Conservation (phyloP, 2,797 vertebrate species). For the Rhinoraja longicauda region DNA sequence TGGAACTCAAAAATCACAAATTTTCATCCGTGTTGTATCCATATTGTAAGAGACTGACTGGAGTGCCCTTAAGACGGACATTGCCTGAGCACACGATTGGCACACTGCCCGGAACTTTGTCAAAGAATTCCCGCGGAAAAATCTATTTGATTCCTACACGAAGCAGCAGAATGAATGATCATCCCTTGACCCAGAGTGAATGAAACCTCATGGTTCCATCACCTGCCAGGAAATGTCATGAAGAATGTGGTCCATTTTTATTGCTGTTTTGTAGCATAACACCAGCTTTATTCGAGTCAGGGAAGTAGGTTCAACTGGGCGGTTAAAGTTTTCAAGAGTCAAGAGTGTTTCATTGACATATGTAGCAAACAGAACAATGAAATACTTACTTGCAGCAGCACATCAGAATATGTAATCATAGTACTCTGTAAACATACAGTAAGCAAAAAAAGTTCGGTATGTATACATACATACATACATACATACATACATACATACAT, state of each 20-base stretch:
- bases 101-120: neutral
- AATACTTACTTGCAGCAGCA: no score
- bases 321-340: neutral
- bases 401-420: no score
- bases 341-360: no score
- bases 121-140: neutral
- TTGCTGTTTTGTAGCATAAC: neutral
- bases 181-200: neutral
- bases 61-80: neutral
- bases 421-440: no score
- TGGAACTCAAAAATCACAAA: neutral
- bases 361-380: no score
- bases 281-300: neutral
- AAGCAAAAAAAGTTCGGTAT: no score
- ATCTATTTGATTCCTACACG: neutral
- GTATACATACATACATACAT: no score
- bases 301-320: neutral
- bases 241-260: constrained; percentile 17
- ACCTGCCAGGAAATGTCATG: neutral
- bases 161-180: neutral
- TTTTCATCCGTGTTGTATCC: neutral
- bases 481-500: no score
- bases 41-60: neutral
- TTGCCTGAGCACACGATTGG: neutral
- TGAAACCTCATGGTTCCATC: neutral